Conservation (phyloP, 2,797 vertebrate genomes). For the Falco biarmicus region DNA sequence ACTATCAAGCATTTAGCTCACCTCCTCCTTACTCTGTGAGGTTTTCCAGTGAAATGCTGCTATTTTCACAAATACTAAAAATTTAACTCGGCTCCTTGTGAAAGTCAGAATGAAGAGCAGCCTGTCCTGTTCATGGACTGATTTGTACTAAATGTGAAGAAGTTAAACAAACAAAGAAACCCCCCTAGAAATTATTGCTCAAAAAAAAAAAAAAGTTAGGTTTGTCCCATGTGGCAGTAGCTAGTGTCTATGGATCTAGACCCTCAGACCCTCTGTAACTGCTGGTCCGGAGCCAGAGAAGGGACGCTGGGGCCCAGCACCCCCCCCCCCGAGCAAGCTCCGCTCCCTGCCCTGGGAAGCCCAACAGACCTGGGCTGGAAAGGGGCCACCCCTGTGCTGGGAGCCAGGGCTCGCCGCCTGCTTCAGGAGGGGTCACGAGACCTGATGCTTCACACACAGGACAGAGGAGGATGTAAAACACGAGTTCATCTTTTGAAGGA, state of each 20-base stretch:
- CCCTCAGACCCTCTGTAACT: too few species aligned
- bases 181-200: background rate
- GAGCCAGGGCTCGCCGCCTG: background rate
- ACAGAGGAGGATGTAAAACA: background rate
- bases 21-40: background rate
- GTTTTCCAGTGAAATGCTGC: background rate
- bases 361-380: background rate
- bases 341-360: too few species aligned
- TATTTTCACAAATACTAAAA: background rate
- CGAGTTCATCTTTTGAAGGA: background rate
- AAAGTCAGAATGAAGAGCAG: background rate
- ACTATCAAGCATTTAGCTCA: background rate
- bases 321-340: background rate
- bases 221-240: background rate
- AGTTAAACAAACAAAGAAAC: background rate
- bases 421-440: background rate
- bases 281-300: background rate
- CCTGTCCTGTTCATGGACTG: background rate
- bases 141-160: background rate
- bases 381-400: too few species aligned
- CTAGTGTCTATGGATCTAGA: background rate
- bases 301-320: fast-evolving
- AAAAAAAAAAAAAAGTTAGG: background rate
- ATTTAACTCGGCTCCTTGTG: background rate
- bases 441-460: background rate